These are phyloP conservation scores for Calephelis virginiensis DNA, from an alignment of 1,140 invertebrate genomes.

Conservation along the genomic window DNA sequence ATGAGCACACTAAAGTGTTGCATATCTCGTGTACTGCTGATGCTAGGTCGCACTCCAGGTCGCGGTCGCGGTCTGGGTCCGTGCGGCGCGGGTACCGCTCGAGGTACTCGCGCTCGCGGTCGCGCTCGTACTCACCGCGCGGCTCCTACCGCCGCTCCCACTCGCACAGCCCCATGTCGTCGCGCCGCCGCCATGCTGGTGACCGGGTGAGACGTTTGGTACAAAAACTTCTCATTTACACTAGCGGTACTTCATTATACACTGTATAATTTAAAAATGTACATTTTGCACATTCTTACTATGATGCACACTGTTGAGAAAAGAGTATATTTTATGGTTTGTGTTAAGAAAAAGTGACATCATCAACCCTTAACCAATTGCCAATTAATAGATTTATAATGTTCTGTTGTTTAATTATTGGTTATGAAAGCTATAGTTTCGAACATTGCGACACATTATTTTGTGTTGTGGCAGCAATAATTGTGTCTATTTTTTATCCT, in stretches of 20 bases:
- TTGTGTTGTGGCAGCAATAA: too few relatives aligned
- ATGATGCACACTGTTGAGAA: neutral
- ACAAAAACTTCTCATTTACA: constrained; percentile 28
- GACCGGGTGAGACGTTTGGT: constrained; percentile 65
- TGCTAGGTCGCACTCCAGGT: constrained; percentile 39
- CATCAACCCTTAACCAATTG: too few relatives aligned
- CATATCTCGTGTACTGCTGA: neutral
- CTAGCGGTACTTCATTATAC: constrained; percentile 3
- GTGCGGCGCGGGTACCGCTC: constrained; percentile 54
- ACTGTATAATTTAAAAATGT: constrained; percentile 6
- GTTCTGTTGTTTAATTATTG: too few relatives aligned
- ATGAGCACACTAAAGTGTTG: constrained; percentile 5
- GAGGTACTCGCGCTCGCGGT: constrained; percentile 66
- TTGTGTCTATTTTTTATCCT: too few relatives aligned
- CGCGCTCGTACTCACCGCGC: constrained; percentile 69
- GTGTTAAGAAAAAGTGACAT: too few relatives aligned
- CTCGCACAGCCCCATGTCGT: constrained; percentile 75
- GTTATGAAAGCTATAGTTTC: too few relatives aligned
- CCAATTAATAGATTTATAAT: too few relatives aligned
- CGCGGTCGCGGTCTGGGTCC: constrained; percentile 65
- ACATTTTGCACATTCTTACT: neutral
- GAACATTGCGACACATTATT: too few relatives aligned
- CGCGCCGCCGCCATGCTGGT: constrained; percentile 65
- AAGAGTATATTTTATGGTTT: too few relatives aligned
- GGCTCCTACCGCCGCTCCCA: constrained; percentile 68